Evolutionary conservation across 2,888 invertebrate species (phyloP).

Genomic region (Metopia argyrocephala): DNA sequence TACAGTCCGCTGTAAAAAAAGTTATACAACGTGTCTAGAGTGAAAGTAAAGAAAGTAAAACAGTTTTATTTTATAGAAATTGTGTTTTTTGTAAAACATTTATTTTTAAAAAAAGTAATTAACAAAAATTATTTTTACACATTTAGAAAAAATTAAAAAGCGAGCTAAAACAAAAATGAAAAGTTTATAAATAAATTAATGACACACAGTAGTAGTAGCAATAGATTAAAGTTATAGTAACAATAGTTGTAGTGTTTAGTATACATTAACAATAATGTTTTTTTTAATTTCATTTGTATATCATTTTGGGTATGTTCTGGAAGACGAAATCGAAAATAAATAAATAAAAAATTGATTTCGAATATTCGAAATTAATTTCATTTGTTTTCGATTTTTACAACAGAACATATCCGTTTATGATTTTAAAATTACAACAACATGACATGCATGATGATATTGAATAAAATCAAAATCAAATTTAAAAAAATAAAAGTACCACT

Average conservation of each 20-base stretch:
- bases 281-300: no score
- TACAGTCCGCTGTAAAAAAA: no score
- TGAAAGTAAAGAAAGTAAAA: slow-evolving; percentile 19
- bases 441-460: slow-evolving; percentile 32
- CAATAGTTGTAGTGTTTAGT: not conserved
- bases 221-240: not conserved
- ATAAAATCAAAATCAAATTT: no score
- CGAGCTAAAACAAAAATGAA: slow-evolving; percentile 2
- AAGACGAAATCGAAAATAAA: no score
- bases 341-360: slow-evolving; percentile 14
- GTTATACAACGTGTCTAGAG: not conserved
- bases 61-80: slow-evolving; percentile 16
- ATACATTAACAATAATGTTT: no score
- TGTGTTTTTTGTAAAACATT: slow-evolving; percentile 55
- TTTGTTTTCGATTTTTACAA: not conserved
- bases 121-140: slow-evolving; percentile 8
- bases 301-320: no score
- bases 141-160: slow-evolving; percentile 2
- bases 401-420: no score
- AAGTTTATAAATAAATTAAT: slow-evolving; percentile 49
- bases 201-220: slow-evolving; percentile 30
- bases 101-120: slow-evolving; percentile 42
- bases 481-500: not conserved
- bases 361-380: slow-evolving; percentile 18
- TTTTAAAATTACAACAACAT: slow-evolving; percentile 26